Evolutionary conservation across 2,888 invertebrate genomes (phyloP).

Genomic region (Diaperis boleti): DNA sequence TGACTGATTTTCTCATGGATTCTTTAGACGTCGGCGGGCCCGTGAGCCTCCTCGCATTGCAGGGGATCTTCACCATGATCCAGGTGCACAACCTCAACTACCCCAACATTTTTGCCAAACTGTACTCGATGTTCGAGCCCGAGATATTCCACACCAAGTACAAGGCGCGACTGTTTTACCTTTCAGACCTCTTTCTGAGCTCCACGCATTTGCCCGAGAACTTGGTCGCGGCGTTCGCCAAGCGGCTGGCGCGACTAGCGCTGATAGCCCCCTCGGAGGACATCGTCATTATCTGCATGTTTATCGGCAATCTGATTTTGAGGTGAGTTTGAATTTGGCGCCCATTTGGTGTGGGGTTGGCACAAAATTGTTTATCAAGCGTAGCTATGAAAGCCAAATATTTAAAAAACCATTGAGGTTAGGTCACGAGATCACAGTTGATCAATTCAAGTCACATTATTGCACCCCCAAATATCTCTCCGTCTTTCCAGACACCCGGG

Average conservation of each 20-base stretch:
- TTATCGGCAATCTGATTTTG: constrained; percentile 86
- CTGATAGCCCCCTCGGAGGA: constrained; percentile 87
- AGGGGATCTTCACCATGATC: constrained; percentile 91
- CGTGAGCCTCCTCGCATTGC: constrained; percentile 89
- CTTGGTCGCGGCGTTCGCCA: constrained; percentile 93
- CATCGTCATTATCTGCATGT: constrained; percentile 79
- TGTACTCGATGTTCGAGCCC: constrained; percentile 95
- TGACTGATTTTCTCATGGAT: constrained; percentile 93
- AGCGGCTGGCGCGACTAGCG: constrained; percentile 86
- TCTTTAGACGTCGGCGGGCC: constrained; percentile 90
- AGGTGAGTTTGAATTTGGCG: constrained; percentile 61
- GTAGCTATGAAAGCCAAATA: too few species aligned
- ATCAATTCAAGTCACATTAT: too few species aligned
- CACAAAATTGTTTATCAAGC: neutral
- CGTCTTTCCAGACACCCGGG: constrained; percentile 78
- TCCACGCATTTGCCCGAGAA: constrained; percentile 95
- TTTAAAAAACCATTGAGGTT: neutral
- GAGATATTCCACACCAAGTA: constrained; percentile 92
- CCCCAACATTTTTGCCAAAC: constrained; percentile 92
- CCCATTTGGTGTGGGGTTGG: too few species aligned
- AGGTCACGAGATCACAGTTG: too few species aligned
- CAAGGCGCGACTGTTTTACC: constrained; percentile 87
- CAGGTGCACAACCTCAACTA: constrained; percentile 94
- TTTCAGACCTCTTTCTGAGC: constrained; percentile 90
- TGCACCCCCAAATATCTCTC: neutral